Conservation (phyloP, 2,113 vertebrate genomes). For the Polyodon spathula region DNA sequence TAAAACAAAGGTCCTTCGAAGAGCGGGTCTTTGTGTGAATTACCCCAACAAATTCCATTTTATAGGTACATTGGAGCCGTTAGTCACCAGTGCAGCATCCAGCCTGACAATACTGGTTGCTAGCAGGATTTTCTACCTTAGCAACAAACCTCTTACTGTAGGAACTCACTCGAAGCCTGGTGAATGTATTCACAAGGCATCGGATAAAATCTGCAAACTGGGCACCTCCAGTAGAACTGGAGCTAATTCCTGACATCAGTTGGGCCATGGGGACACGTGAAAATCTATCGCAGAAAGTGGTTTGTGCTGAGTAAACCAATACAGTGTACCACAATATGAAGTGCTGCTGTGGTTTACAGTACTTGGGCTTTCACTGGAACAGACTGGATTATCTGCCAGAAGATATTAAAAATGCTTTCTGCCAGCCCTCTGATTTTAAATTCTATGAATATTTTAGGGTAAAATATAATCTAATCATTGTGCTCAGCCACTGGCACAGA, state of each 20-base stretch:
- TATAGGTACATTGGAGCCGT: not conserved
- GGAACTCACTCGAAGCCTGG: conserved; percentile 4
- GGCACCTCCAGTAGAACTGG: not conserved
- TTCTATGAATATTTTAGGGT: too few species aligned
- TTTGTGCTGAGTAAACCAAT: too few species aligned
- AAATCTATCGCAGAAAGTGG: too few species aligned
- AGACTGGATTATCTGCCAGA: too few species aligned
- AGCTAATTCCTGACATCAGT: conserved; percentile 2
- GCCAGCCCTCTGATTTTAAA: too few species aligned
- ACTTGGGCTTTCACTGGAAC: too few species aligned
- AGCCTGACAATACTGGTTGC: conserved; percentile 10
- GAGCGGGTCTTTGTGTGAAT: not conserved
- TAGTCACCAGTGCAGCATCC: conserved; percentile 17
- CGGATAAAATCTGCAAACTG: conserved; percentile 5
- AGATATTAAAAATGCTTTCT: too few species aligned
- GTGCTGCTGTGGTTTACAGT: too few species aligned
- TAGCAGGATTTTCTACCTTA: conserved; percentile 21
- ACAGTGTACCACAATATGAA: too few species aligned
- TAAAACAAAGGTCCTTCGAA: not conserved
- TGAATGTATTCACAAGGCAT: conserved; percentile 6
- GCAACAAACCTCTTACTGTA: conserved; percentile 19
- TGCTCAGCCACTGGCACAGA: too few species aligned
- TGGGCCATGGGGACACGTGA: not conserved
- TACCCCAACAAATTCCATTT: not conserved
- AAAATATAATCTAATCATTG: too few species aligned